Conservation (phyloP, 1,140 invertebrate species). For the Orius insidiosus region DNA sequence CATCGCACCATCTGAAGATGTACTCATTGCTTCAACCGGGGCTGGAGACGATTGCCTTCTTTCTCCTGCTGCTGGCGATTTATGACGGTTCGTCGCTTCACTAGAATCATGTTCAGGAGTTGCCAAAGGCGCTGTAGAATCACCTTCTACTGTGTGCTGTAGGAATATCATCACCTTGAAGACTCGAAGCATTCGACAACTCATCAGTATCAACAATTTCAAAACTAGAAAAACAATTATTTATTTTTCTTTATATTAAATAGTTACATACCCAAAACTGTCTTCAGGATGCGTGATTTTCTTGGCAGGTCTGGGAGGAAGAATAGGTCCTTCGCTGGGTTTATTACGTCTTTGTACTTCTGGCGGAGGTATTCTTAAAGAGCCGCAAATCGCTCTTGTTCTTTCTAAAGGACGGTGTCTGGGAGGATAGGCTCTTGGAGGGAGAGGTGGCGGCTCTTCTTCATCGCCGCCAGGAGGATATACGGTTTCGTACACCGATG, state of each 20-base stretch:
- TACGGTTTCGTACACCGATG: constrained; percentile 26
- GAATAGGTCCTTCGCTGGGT: constrained; percentile 17
- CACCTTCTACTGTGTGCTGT: constrained; percentile 3
- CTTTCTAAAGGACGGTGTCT: constrained; percentile 27
- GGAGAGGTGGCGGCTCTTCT: constrained; percentile 26
- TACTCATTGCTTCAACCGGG: not conserved
- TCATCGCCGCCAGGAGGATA: constrained; percentile 17
- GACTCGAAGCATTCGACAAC: constrained; percentile 20
- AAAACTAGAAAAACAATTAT: constrained; percentile 25
- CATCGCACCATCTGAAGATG: not conserved
- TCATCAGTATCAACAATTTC: constrained; percentile 63
- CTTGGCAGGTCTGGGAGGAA: constrained; percentile 21
- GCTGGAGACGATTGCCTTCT: too few relatives aligned
- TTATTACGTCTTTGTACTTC: constrained; percentile 20
- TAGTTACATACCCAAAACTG: constrained; percentile 36
- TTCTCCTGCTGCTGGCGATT: not conserved
- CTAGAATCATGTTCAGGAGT: constrained; percentile 41
- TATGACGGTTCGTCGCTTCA: not conserved
- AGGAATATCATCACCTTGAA: constrained; percentile 14
- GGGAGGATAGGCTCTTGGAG: constrained; percentile 24
- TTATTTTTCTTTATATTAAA: too few relatives aligned
- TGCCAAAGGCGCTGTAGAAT: constrained; percentile 32
- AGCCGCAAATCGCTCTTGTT: constrained; percentile 23
- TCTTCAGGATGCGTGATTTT: constrained; percentile 37
- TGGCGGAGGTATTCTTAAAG: too few relatives aligned